A percentile compares a stretch with the other conserved stretches of the same genome.
Conservation (phyloP, 2,113 vertebrate genomes). For the Hemibates koningsi region DNA sequence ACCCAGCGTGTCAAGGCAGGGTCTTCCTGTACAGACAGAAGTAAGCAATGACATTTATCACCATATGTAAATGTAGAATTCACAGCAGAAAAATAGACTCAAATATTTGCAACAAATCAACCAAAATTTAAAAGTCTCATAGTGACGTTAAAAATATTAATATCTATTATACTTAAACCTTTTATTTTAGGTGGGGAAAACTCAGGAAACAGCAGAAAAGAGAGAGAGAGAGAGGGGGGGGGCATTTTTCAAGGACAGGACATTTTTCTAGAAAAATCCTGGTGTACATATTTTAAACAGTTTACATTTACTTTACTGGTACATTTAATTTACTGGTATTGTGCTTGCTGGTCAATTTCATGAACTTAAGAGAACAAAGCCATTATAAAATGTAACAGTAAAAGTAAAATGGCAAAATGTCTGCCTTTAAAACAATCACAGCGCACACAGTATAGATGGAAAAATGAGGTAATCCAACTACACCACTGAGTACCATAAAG, state of each 20-base stretch:
- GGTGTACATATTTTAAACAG: neutral
- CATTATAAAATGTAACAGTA: neutral
- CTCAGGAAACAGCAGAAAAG: neutral
- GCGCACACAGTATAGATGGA: neutral
- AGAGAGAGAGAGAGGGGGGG: fast-evolving
- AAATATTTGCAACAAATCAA: neutral
- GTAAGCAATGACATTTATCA: neutral
- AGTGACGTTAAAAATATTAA: neutral
- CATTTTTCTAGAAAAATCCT: neutral
- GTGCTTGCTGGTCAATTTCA: neutral
- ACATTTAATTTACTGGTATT: neutral
- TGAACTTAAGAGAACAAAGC: neutral
- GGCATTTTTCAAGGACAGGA: neutral
- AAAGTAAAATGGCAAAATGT: neutral
- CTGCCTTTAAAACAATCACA: neutral
- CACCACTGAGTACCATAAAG: neutral
- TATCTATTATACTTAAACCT: neutral
- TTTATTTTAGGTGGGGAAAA: neutral
- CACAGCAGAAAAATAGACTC: neutral
- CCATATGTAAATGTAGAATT: neutral
- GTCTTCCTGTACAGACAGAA: slow-evolving; percentile 75
- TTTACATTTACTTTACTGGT: neutral
- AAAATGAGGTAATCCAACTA: neutral
- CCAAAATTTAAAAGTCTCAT: neutral
- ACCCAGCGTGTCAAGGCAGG: slow-evolving; percentile 83